Evolutionary conservation across 2,797 vertebrate genomes (phyloP).

Genomic region (Orestias chungarensis): DNA sequence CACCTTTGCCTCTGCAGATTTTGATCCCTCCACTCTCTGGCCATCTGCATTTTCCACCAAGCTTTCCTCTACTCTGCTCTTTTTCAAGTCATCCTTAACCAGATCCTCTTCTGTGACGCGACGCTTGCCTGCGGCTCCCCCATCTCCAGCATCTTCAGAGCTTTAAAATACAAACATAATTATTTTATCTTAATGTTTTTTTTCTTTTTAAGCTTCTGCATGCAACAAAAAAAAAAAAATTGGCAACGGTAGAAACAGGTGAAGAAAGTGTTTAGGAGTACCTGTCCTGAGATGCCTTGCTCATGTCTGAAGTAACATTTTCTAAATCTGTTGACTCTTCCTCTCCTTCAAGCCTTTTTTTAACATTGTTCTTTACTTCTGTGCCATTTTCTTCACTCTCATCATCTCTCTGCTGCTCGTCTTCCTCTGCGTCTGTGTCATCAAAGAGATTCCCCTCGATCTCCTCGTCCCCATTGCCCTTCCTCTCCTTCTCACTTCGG

Average conservation of each 20-base stretch:
- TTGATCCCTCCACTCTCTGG: slow-evolving; percentile 24
- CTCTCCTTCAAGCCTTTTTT: slow-evolving; percentile 21
- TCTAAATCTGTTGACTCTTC: slow-evolving; percentile 24
- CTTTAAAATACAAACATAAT: slow-evolving; percentile 11
- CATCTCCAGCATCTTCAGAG: slow-evolving; percentile 66
- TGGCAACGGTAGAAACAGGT: neutral
- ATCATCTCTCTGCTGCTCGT: slow-evolving; percentile 26
- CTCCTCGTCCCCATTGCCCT: slow-evolving; percentile 2
- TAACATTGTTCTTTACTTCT: slow-evolving; percentile 42
- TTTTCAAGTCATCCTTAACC: slow-evolving; percentile 80
- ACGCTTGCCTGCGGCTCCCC: slow-evolving; percentile 73
- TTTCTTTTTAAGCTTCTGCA: neutral
- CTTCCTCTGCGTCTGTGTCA: slow-evolving; percentile 52
- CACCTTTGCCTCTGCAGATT: slow-evolving; percentile 48
- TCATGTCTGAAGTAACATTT: slow-evolving; percentile 29
- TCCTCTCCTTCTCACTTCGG: slow-evolving; percentile 29
- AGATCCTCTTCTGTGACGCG: slow-evolving; percentile 66
- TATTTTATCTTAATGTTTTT: neutral
- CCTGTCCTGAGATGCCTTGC: slow-evolving; percentile 58
- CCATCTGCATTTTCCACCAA: slow-evolving; percentile 18
- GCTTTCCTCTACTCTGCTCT: slow-evolving; percentile 74
- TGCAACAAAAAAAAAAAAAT: neutral
- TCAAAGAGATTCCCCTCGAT: slow-evolving; percentile 33
- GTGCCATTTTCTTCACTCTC: slow-evolving; percentile 7
- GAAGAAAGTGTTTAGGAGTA: slow-evolving; percentile 26